Conservation (phyloP, 1,140 invertebrate species). For the Eulimnadia texana region DNA sequence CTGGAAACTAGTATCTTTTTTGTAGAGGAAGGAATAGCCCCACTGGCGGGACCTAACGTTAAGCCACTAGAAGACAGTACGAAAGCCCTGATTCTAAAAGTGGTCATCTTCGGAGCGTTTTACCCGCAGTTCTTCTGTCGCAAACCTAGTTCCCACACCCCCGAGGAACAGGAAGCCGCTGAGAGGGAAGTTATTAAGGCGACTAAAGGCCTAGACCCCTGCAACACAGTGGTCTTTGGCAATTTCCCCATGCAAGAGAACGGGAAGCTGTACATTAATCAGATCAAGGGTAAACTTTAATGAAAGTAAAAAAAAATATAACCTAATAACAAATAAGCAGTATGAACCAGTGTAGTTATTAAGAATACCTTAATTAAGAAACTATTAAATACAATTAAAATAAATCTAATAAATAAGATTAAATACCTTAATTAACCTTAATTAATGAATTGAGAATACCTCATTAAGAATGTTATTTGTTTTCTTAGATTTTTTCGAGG, state of each 20-base stretch:
- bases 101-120: conserved; percentile 64
- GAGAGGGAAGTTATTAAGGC: conserved; percentile 43
- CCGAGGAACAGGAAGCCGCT: conserved; percentile 39
- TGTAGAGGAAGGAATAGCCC: conserved; percentile 31
- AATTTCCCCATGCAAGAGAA: conserved; percentile 52
- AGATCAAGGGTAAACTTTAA: conserved; percentile 1
- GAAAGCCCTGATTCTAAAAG: conserved; percentile 43
- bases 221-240: conserved; percentile 56
- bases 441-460: neutral
- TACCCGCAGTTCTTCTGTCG: conserved; percentile 80
- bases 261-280: conserved; percentile 45
- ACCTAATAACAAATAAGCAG: too few species aligned
- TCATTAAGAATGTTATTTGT: conserved; percentile 23
- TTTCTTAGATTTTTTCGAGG: conserved; percentile 43
- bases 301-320: too few species aligned
- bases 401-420: neutral
- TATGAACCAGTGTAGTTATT: conserved; percentile 1
- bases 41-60: conserved; percentile 23
- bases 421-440: neutral
- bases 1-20: neutral
- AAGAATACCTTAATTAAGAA: neutral
- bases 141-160: conserved; percentile 25
- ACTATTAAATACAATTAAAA: neutral
- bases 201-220: conserved; percentile 54
- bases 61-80: conserved; percentile 33